Percentiles rank a stretch among this genome's conserved stretches.
phyloP scores from a whole-genome alignment of 2,113 vertebrate species.

The Python bivittatus region DNA sequence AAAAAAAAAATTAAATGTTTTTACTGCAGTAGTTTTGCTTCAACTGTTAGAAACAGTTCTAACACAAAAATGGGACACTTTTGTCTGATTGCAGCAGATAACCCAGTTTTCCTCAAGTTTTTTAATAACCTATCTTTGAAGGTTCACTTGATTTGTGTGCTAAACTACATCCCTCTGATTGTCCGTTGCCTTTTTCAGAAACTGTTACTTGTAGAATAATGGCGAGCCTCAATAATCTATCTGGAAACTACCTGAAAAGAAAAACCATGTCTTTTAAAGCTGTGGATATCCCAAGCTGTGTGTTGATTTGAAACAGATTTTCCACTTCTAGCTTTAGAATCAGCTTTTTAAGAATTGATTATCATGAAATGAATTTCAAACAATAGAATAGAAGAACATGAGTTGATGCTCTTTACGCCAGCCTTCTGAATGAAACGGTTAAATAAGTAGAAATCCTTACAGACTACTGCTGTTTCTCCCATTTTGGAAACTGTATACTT shows the following conservation, averaged over 20 bases:
- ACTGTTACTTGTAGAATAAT: not conserved
- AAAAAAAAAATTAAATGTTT: too few relatives aligned
- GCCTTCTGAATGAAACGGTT: not conserved
- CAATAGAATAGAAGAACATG: not conserved
- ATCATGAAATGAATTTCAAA: not conserved
- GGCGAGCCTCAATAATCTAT: not conserved
- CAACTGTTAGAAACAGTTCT: not conserved
- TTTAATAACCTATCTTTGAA: not conserved
- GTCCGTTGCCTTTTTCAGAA: not conserved
- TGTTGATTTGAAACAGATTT: not conserved
- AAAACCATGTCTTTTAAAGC: not conserved
- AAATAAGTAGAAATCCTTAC: not conserved
- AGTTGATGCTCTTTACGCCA: not conserved
- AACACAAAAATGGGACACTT: not conserved
- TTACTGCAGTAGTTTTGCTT: too few relatives aligned
- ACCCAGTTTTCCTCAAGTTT: not conserved
- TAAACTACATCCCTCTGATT: not conserved
- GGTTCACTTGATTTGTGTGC: not conserved
- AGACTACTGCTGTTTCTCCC: not conserved
- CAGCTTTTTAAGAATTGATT: not conserved
- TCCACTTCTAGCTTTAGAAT: not conserved
- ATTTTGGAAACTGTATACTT: not conserved
- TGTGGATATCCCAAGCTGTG: not conserved
- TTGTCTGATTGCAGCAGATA: not conserved
- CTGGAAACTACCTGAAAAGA: not conserved